These are phyloP conservation scores for Melanerpes formicivorus DNA, from an alignment of 2,113 vertebrate species.

Conservation along the genomic window DNA sequence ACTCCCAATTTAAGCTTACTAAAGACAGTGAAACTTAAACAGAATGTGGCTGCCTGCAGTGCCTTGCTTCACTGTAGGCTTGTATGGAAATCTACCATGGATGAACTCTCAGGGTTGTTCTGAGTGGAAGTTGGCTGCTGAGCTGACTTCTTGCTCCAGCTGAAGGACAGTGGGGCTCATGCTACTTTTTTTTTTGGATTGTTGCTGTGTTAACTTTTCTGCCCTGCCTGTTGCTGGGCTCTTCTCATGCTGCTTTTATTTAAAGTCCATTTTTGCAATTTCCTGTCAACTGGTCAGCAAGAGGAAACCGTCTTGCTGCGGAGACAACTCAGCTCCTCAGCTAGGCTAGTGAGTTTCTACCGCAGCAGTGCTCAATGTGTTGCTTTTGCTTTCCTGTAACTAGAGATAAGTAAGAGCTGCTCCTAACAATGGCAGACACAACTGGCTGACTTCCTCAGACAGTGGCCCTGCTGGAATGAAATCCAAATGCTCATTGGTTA, in stretches of 20 bases:
- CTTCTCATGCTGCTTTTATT: neutral
- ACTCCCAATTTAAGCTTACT: neutral
- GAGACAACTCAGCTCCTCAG: neutral
- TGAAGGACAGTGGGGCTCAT: neutral
- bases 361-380: neutral
- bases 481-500: neutral
- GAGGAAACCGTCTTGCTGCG: conserved; percentile 39
- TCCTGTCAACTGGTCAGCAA: conserved; percentile 50
- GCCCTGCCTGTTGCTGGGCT: neutral
- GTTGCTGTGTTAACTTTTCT: neutral
- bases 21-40: neutral
- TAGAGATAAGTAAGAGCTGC: neutral
- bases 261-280: conserved; percentile 22
- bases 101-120: neutral
- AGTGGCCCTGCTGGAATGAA: neutral
- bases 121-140: neutral
- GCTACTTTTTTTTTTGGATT: neutral
- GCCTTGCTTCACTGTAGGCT: neutral
- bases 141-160: neutral
- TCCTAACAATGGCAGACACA: neutral
- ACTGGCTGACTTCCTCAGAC: neutral
- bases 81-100: neutral
- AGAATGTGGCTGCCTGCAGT: neutral
- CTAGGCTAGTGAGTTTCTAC: neutral
- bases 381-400: neutral